These are phyloP conservation scores for Acanthococcus lagerstroemiae DNA, from an alignment of 2,888 invertebrate genomes.

Conservation along the genomic window DNA sequence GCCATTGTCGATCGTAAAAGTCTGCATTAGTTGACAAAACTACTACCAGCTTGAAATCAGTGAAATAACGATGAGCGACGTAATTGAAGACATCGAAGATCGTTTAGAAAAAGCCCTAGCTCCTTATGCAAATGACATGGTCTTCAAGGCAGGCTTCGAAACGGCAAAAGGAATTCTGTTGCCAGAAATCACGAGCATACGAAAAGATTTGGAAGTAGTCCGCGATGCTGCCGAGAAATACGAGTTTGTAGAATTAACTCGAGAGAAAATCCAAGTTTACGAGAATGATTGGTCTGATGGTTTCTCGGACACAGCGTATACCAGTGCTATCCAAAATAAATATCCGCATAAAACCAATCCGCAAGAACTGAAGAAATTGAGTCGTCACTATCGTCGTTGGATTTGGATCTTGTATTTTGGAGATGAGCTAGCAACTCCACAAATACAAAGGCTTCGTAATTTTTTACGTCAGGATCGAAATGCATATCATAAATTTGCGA, in stretches of 20 bases:
- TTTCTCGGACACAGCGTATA: not conserved
- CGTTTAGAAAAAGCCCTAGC: not conserved
- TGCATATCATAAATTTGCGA: not conserved
- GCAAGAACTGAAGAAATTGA: not conserved
- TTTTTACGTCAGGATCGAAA: not conserved
- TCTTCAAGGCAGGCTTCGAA: not conserved
- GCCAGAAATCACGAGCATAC: not conserved
- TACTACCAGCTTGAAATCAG: no score
- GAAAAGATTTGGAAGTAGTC: not conserved
- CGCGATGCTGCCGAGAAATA: not conserved
- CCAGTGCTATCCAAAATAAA: not conserved
- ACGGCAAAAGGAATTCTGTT: not conserved
- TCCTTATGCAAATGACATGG: not conserved
- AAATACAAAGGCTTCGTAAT: constrained; percentile 1
- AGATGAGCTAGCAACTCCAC: not conserved
- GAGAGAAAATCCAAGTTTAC: not conserved
- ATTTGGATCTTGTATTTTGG: not conserved
- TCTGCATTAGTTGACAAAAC: not conserved
- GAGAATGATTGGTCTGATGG: not conserved
- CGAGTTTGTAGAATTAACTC: not conserved
- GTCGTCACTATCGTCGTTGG: not conserved
- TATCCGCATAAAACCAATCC: not conserved
- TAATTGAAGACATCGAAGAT: not conserved
- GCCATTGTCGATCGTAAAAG: not conserved
- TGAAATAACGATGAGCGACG: not conserved